Evolutionary conservation across 2,113 vertebrate genomes (phyloP), one percentile per base, ranked within the genome.

Genomic region (Fregetta grallaria): DNA sequence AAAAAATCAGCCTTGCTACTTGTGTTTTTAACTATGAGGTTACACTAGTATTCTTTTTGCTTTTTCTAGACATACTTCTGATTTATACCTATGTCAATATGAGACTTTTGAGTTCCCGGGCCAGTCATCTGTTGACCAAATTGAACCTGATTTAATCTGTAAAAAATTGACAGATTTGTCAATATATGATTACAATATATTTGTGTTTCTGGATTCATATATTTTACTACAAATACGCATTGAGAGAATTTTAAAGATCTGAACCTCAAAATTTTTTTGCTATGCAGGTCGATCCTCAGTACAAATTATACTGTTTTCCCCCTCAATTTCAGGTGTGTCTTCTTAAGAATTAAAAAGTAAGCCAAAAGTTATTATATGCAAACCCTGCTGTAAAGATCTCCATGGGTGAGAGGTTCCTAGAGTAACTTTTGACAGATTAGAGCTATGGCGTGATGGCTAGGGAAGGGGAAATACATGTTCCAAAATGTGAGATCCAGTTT

Each of bases 341-440:
- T 77, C 63, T 77, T 75, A 91, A 83, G 49, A 92, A 68, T 77
- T 80, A 96, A 86, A 96, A 86, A 95, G 38, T 92, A 56, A 91
- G 25, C 50, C 5, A 29, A 65, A 94, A 95, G 29, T 44, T 94
- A 88, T 81, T 73, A 42, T 20, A 71, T 47, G 18, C 59, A 80
- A 96, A 88, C 72, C 77, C 30, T 56, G 49, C 61, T 68, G 19
- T 47, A 55, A 84, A 77, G 14, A 86, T 66, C 66, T 67, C 50
- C 26, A 5, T 7, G 58, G 13, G 3, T n/a, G 23, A 73, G 53
- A 29, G 8, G 9, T 40, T 81, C 15, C 40, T 29, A 15, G 23
- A 55, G 47, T 36, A 78, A 88, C 13, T 61, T 82, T 52, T 63
- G 27, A 16, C 67, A 42, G 14, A 15, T 61, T 40, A 73, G 63